A percentile compares a stretch with the other conserved stretches of the same genome.
Evolutionary conservation across 2,888 invertebrate genomes (phyloP).

Genomic region (Drosophila aldrichi): DNA sequence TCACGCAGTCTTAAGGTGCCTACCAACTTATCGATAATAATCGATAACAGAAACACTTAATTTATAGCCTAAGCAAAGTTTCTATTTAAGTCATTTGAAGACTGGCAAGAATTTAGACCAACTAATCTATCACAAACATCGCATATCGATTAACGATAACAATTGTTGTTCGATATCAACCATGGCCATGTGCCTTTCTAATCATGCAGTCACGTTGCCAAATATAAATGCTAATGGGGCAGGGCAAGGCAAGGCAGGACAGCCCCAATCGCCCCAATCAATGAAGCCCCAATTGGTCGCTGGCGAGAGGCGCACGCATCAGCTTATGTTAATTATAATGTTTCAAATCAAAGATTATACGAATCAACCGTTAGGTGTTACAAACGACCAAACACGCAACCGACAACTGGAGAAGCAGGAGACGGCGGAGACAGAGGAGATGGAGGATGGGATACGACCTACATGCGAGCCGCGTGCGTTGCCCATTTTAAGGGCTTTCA

Average conservation of each 20-base stretch:
- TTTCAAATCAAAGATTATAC: slow-evolving; percentile 68
- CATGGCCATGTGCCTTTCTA: too few species aligned
- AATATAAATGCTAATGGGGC: slow-evolving; percentile 37
- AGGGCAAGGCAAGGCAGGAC: not conserved
- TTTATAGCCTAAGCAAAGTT: too few species aligned
- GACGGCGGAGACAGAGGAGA: not conserved
- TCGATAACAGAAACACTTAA: too few species aligned
- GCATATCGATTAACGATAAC: slow-evolving; percentile 5
- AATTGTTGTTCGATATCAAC: not conserved
- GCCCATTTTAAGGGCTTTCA: slow-evolving; percentile 52
- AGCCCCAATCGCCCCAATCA: slow-evolving; percentile 22
- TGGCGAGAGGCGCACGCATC: slow-evolving; percentile 33
- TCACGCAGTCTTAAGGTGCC: too few species aligned
- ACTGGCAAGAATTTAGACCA: too few species aligned
- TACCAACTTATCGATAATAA: too few species aligned
- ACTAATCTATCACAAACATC: too few species aligned
- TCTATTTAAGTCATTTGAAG: too few species aligned
- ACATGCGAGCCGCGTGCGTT: slow-evolving; percentile 48
- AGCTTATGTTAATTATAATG: slow-evolving; percentile 69
- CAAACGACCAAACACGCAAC: slow-evolving; percentile 75
- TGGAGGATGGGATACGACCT: slow-evolving; percentile 30
- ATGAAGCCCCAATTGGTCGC: slow-evolving; percentile 32
- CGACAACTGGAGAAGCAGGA: not conserved
- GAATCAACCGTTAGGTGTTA: slow-evolving; percentile 78
- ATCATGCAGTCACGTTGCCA: slow-evolving; percentile 1